These are phyloP conservation scores for Aporophyla nigra DNA, from an alignment of 2,888 invertebrate genomes.

Conservation along the genomic window DNA sequence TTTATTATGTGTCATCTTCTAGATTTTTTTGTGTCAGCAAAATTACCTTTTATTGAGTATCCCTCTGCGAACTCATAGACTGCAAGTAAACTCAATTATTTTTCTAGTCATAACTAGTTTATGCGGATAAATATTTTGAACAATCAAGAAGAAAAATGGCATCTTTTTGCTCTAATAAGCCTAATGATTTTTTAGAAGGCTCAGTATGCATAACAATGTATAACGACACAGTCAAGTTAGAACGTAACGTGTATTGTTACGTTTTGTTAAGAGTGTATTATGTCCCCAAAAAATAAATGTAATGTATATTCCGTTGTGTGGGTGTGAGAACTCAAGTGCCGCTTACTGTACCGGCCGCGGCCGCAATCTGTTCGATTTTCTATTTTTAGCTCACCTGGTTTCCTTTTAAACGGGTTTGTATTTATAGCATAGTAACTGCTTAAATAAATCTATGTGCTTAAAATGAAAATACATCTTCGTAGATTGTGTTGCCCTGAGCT, in stretches of 20 bases:
- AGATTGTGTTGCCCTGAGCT: background rate
- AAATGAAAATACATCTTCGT: slow-evolving; percentile 3
- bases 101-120: background rate
- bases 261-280: background rate
- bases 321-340: slow-evolving; percentile 1
- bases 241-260: slow-evolving; percentile 61
- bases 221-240: slow-evolving; percentile 57
- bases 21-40: background rate
- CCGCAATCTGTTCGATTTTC: slow-evolving; percentile 47
- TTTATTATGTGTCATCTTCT: background rate
- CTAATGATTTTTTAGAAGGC: background rate
- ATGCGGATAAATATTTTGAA: background rate
- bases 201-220: slow-evolving; percentile 51
- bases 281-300: slow-evolving; percentile 1
- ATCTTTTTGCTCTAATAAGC: background rate
- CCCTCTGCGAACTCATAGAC: background rate
- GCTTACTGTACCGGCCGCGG: background rate
- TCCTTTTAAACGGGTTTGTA: slow-evolving; percentile 40
- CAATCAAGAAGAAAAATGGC: background rate
- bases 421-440: slow-evolving; percentile 24
- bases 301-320: background rate
- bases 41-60: background rate
- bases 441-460: slow-evolving; percentile 16
- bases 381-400: slow-evolving; percentile 49
- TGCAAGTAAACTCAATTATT: background rate